Percentiles rank a stretch among this genome's conserved stretches.
phyloP scores from a whole-genome alignment of 2,888 invertebrate species.

The Eilema sororculum region DNA sequence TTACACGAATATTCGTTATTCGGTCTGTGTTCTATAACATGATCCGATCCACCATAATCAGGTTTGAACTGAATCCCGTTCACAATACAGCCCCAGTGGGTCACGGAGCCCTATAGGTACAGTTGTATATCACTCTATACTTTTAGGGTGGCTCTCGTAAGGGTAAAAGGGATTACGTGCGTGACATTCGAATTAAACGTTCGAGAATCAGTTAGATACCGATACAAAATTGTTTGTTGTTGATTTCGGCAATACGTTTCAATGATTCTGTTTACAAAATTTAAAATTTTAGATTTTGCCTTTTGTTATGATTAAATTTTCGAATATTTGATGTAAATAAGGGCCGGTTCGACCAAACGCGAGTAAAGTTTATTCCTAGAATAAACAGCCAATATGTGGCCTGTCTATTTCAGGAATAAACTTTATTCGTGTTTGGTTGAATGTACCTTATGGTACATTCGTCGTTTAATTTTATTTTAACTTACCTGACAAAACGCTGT shows the following conservation, averaged over 20 bases:
- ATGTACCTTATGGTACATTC: too few species aligned
- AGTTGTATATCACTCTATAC: constrained; percentile 6
- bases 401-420: too few species aligned
- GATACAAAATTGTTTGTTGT: constrained; percentile 4
- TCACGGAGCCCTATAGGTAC: not conserved
- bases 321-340: too few species aligned
- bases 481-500: too few species aligned
- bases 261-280: not conserved
- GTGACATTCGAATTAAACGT: constrained; percentile 20
- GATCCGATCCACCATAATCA: not conserved
- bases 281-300: not conserved
- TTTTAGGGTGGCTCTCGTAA: constrained; percentile 17
- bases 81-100: constrained; percentile 3
- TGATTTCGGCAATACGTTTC: not conserved
- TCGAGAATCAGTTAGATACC: constrained; percentile 18
- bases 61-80: constrained; percentile 4
- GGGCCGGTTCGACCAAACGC: too few species aligned
- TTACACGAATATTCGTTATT: not conserved
- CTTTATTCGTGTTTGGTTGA: too few species aligned
- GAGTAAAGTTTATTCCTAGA: too few species aligned
- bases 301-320: not conserved
- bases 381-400: too few species aligned
- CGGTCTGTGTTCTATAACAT: not conserved
- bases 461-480: too few species aligned
- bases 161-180: constrained; percentile 20